Base-by-base conservation (phyloP, 2,113 vertebrate species). In the Proteles cristata region DNA sequence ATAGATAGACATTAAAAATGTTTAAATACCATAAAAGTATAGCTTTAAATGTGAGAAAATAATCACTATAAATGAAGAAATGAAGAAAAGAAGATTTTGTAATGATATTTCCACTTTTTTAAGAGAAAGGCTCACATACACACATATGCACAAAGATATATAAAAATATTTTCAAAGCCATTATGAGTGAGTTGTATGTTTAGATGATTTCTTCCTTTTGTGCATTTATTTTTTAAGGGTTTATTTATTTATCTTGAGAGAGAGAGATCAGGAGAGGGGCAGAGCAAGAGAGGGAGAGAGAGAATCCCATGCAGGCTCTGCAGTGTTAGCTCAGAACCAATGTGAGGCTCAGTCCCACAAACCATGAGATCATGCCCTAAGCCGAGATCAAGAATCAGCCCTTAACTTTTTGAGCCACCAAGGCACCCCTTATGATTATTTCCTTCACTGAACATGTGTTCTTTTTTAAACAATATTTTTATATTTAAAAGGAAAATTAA, bases 401-500 rank as follows among this genome's bases (percentile, higher is more conserved):
- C 58, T 61, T 61, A 61, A 61, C 58, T 61, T 21, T 9, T 23
- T 23, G 58, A 23, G 21, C 6, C 21, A 23, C 58, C 58, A 21
- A 61, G 58, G 58, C 8, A 61, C 21, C 21, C 8, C 19, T 23
- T 84, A n/a, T 74, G 3, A 88, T 92, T 88, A 50, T 69, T 96
- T 55, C 11, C 31, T 89, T 4, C 7, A 19, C 31, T 80, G 7
- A 82, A 66, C n/a, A 73, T 23, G 16, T 50, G 45, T 84, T 84
- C 4, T 74, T 88, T 86, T 83, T 65, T 58, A 48, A 90, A 55
- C 3, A 53, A 53, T 28, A 58, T 53, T 80, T 94, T 73, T 65
- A 83, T 93, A 15, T 74, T 93, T 14, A 61, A 84, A 96, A n/a
- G 26, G 4, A 73, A 96, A 92, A 82, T 21, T 68, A 28, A 85